Conservation (phyloP, 2,113 vertebrate species). For the Alethe diademata region DNA sequence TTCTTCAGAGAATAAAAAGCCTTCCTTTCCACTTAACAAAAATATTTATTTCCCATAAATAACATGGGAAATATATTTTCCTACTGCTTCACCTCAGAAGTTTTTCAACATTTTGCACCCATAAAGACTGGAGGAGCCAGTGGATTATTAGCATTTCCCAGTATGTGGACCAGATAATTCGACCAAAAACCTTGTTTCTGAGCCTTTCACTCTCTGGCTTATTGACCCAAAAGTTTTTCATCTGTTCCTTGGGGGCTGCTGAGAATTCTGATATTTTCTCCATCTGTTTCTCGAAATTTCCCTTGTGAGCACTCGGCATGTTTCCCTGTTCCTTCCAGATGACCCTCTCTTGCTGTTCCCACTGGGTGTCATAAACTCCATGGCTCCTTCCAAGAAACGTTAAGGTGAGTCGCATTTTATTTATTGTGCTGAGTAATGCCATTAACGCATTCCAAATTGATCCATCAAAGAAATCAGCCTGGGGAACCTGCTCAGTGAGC, state of each 20-base stretch:
- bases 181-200: not conserved
- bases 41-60: not conserved
- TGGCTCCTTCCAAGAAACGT: constrained; percentile 61
- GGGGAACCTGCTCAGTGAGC: constrained; percentile 32
- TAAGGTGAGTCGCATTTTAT: constrained; percentile 62
- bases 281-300: constrained; percentile 68
- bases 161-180: not conserved
- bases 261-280: constrained; percentile 63
- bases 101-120: not conserved
- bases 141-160: not conserved
- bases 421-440: constrained; percentile 60
- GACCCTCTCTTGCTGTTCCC: constrained; percentile 62
- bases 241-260: constrained; percentile 24
- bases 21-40: not conserved
- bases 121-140: not conserved
- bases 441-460: constrained; percentile 59
- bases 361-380: constrained; percentile 61
- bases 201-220: constrained; percentile 53
- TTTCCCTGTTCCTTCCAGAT: constrained; percentile 64
- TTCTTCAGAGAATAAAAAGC: not conserved
- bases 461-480: constrained; percentile 39
- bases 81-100: not conserved
- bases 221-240: constrained; percentile 62
- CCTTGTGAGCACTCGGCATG: constrained; percentile 41
- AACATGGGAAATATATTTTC: not conserved